Evolutionary conservation across 2,113 vertebrate genomes (phyloP).

Genomic region (Andinoacara biseriatus): DNA sequence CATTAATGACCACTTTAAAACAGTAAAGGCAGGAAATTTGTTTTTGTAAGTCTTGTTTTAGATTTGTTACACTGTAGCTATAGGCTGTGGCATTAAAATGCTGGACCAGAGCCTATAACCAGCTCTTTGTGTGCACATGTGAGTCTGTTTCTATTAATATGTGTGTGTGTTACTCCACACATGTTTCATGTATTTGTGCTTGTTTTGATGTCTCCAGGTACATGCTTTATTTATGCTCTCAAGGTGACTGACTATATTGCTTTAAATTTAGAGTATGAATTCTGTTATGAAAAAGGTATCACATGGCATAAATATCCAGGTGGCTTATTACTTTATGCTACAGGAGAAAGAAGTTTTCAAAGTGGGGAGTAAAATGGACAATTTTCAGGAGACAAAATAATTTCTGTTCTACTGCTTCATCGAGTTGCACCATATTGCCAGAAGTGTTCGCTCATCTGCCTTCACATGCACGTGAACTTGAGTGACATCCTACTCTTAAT

Average conservation of each 20-base stretch:
- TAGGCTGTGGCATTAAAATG: conserved; percentile 22
- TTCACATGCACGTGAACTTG: no score
- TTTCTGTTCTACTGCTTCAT: conserved; percentile 14
- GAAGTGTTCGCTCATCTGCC: no score
- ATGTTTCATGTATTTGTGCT: conserved; percentile 10
- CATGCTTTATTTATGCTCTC: conserved; percentile 16
- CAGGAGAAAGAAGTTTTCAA: conserved; percentile 32
- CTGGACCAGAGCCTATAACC: conserved; percentile 5
- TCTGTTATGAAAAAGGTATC: conserved; percentile 32
- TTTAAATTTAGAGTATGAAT: conserved; percentile 39
- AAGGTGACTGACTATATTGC: background rate
- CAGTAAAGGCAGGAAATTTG: conserved; percentile 60
- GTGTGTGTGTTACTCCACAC: background rate
- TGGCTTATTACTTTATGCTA: conserved; percentile 55
- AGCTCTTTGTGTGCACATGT: background rate
- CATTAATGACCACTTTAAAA: conserved; percentile 66
- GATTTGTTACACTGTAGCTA: conserved; percentile 41
- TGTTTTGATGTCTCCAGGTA: conserved; percentile 49
- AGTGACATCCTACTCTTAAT: no score
- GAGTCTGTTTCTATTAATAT: background rate
- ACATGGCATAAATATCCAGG: conserved; percentile 36
- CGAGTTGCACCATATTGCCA: background rate
- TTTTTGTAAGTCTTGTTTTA: conserved; percentile 53
- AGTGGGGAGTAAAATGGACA: conserved; percentile 22
- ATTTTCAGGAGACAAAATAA: conserved; percentile 14